phyloP scores from a whole-genome alignment of 1,140 invertebrate species.

The Cydia pomonella region DNA sequence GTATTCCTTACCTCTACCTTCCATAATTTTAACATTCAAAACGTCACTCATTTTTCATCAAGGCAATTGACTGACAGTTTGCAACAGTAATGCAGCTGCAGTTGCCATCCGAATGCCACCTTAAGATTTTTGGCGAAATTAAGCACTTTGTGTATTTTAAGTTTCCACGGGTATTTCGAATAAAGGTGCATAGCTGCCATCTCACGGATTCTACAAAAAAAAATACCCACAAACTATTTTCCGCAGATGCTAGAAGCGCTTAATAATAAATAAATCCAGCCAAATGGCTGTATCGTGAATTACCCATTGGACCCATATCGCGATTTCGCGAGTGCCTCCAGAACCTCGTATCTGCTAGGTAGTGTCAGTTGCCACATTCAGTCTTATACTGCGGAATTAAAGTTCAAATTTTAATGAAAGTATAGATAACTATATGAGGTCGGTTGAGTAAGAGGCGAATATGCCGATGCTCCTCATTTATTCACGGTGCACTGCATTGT shows the following conservation, averaged over 20 bases:
- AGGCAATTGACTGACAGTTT: too few species aligned
- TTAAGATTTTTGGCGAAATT: too few species aligned
- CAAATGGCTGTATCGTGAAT: constrained; percentile 13
- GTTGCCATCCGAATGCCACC: too few species aligned
- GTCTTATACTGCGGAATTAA: not conserved
- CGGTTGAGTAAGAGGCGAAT: not conserved
- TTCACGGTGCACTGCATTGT: constrained; percentile 20
- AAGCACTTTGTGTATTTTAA: too few species aligned
- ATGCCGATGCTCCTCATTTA: constrained; percentile 21
- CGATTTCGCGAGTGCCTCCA: not conserved
- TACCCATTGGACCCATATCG: constrained; percentile 18
- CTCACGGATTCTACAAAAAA: not conserved
- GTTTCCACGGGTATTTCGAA: too few species aligned
- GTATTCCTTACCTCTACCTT: too few species aligned
- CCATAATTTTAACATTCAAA: too few species aligned
- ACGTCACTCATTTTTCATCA: too few species aligned
- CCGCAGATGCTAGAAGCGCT: not conserved
- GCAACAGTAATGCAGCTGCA: too few species aligned
- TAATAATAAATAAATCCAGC: constrained; percentile 2
- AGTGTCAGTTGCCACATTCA: not conserved
- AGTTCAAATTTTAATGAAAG: not conserved
- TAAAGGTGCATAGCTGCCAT: too few species aligned
- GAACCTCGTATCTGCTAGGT: not conserved
- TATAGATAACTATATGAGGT: not conserved
- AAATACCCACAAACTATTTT: not conserved